Evolutionary conservation across 2,797 vertebrate genomes (phyloP).

Genomic region (Perodicticus potto): DNA sequence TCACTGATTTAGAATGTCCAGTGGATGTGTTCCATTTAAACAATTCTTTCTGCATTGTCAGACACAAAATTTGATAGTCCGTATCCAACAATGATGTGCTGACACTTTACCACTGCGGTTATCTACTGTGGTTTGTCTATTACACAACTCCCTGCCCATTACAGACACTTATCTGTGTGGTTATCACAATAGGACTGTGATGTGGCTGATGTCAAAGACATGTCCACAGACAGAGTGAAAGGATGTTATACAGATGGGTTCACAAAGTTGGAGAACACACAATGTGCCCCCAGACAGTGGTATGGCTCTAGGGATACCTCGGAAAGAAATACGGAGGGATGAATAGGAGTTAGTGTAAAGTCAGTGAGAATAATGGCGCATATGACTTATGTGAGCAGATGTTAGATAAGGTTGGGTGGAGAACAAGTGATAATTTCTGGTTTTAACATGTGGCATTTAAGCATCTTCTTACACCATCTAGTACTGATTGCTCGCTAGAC

Average conservation of each 20-base stretch:
- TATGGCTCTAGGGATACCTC: background rate
- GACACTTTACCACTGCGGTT: background rate
- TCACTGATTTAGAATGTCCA: conserved; percentile 22
- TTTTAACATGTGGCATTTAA: background rate
- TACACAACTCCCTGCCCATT: background rate
- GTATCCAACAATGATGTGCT: background rate
- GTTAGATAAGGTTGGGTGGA: background rate
- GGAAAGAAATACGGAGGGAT: background rate
- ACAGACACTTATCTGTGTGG: background rate
- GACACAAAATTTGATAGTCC: background rate
- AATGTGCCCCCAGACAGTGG: background rate
- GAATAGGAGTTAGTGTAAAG: background rate
- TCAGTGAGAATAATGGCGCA: background rate
- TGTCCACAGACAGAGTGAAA: background rate
- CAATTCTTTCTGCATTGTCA: background rate
- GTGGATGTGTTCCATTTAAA: background rate
- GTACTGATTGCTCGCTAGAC: background rate
- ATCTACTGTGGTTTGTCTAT: background rate
- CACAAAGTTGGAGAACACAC: background rate
- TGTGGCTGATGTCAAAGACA: background rate
- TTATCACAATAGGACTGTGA: conserved; percentile 37
- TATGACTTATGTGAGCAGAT: background rate
- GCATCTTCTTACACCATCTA: background rate
- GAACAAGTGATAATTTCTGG: background rate
- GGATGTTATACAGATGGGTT: background rate